Evolutionary conservation across 2,797 vertebrate species (phyloP).

Genomic region (Scarus forsteni): DNA sequence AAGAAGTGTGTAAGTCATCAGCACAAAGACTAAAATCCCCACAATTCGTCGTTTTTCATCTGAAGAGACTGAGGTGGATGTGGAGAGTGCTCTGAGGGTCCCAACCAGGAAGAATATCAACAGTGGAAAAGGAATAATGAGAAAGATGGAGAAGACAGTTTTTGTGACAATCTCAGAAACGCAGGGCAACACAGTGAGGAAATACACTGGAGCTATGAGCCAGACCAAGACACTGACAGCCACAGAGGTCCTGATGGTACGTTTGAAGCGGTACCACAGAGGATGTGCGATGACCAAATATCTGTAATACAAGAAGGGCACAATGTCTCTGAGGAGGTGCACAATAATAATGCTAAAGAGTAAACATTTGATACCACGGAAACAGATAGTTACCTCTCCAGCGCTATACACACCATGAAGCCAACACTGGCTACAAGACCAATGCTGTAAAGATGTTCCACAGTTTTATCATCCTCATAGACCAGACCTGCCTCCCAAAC

Average conservation of each 20-base stretch:
- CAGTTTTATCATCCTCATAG: background rate
- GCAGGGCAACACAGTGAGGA: background rate
- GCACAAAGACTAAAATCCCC: constrained; percentile 2
- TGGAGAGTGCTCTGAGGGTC: constrained; percentile 15
- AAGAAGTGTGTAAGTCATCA: constrained; percentile 18
- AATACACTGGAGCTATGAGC: background rate
- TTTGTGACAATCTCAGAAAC: background rate
- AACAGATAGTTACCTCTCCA: constrained; percentile 18
- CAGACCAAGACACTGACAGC: background rate
- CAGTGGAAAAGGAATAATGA: constrained; percentile 13
- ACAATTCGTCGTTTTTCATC: constrained; percentile 20
- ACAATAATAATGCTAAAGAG: background rate
- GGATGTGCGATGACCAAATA: constrained; percentile 29
- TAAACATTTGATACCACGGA: background rate
- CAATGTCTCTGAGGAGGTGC: background rate
- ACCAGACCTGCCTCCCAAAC: background rate
- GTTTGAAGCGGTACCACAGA: constrained; percentile 14
- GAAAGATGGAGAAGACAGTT: background rate
- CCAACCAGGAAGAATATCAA: constrained; percentile 14
- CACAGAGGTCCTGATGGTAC: background rate
- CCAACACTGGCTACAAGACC: background rate
- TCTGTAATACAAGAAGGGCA: constrained; percentile 5
- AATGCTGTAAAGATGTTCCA: fast-evolving
- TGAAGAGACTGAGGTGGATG: background rate
- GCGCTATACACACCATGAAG: constrained; percentile 11